Evolutionary conservation across 2,888 invertebrate genomes (phyloP).

Genomic region (Megalurothrips usitatus): DNA sequence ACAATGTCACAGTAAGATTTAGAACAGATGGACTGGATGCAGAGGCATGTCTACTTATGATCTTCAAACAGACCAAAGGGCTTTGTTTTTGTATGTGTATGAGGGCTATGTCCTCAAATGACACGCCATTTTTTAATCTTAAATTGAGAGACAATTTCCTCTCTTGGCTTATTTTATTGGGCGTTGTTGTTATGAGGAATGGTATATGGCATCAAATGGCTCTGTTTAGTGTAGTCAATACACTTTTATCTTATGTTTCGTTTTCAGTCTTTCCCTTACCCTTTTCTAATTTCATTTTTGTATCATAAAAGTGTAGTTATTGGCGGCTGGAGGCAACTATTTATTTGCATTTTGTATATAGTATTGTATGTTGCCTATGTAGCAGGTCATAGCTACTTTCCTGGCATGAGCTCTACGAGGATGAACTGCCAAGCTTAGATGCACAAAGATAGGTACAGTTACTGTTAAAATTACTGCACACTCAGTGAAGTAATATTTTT

Average conservation of each 20-base stretch:
- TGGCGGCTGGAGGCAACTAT: slow-evolving; percentile 8
- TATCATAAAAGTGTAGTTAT: neutral
- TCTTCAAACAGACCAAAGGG: slow-evolving; percentile 24
- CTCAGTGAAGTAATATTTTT: slow-evolving; percentile 18
- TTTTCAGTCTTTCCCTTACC: slow-evolving; percentile 12
- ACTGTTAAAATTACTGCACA: slow-evolving; percentile 1
- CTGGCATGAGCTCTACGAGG: neutral
- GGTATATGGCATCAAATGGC: slow-evolving; percentile 4
- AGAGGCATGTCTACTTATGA: slow-evolving; percentile 26
- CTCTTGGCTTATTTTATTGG: slow-evolving; percentile 8
- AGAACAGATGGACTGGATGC: slow-evolving; percentile 9
- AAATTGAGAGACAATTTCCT: neutral
- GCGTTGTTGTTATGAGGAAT: neutral
- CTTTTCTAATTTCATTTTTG: slow-evolving; percentile 17
- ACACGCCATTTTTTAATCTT: slow-evolving; percentile 1
- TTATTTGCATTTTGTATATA: slow-evolving; percentile 25
- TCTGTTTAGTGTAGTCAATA: slow-evolving; percentile 5
- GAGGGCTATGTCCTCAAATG: neutral
- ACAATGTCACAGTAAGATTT: neutral
- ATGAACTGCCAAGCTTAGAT: slow-evolving; percentile 20
- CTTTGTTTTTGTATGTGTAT: neutral
- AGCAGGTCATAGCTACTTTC: neutral
- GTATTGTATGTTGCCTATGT: slow-evolving; percentile 6
- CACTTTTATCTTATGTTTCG: slow-evolving; percentile 2
- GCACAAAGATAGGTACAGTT: slow-evolving; percentile 11